Evolutionary conservation across 1,140 invertebrate genomes (phyloP).

Genomic region (Cardiocondyla obscurior): DNA sequence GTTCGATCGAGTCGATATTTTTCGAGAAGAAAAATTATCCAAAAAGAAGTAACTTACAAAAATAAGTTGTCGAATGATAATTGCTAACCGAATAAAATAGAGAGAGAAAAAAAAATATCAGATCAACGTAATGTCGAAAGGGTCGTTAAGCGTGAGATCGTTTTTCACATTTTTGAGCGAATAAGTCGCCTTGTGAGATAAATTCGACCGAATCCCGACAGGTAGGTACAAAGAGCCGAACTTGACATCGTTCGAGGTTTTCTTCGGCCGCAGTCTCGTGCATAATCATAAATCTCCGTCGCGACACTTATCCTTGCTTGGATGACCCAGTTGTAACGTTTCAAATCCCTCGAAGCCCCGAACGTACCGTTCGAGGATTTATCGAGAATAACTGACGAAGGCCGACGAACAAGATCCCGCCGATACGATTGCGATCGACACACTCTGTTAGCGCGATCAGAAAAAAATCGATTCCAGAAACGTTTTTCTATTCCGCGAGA

Average conservation of each 20-base stretch:
- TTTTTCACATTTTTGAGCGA: background rate
- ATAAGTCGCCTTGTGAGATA: background rate
- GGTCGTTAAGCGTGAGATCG: background rate
- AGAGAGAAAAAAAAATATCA: background rate
- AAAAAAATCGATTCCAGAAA: background rate
- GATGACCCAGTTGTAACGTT: slow-evolving; percentile 70
- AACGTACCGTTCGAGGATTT: slow-evolving; percentile 47
- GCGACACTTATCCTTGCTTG: slow-evolving; percentile 67
- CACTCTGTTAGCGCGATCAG: background rate
- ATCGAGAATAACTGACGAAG: slow-evolving; percentile 51
- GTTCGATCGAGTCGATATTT: background rate
- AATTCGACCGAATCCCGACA: background rate
- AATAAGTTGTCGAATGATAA: background rate
- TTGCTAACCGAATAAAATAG: background rate
- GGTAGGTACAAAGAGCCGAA: slow-evolving; percentile 41
- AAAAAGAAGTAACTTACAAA: no score
- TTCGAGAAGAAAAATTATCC: background rate
- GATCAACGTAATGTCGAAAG: background rate
- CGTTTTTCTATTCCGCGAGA: background rate
- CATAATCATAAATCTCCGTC: slow-evolving; percentile 62
- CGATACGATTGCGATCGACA: background rate
- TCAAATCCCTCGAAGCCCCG: slow-evolving; percentile 51
- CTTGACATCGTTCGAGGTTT: slow-evolving; percentile 72
- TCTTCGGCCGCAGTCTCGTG: background rate
- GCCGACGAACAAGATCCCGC: slow-evolving; percentile 34